Evolutionary conservation across 2,113 vertebrate genomes (phyloP).

Genomic region (Platysteira castanea): DNA sequence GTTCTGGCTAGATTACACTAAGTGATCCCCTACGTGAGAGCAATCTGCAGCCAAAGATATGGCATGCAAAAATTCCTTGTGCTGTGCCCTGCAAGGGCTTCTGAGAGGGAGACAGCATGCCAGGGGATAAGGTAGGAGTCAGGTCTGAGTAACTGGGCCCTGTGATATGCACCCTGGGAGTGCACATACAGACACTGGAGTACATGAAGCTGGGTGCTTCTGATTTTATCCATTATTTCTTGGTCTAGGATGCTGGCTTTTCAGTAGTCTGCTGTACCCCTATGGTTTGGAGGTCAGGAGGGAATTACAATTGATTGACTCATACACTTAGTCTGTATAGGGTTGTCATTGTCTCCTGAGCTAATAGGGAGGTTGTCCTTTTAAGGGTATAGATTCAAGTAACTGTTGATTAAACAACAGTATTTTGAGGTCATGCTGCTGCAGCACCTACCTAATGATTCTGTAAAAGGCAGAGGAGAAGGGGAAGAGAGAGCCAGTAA

Average conservation of each 20-base stretch:
- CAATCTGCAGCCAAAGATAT: neutral
- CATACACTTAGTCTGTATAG: neutral
- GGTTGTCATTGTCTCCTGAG: neutral
- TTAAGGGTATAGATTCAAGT: neutral
- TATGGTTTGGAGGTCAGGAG: neutral
- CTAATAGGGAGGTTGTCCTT: neutral
- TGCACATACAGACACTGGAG: no score
- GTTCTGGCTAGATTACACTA: neutral
- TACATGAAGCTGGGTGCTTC: neutral
- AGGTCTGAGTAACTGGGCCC: neutral
- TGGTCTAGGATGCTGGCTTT: neutral
- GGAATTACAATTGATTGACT: neutral
- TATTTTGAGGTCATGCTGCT: neutral
- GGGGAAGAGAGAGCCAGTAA: neutral
- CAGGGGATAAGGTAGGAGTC: neutral
- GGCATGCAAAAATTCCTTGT: neutral
- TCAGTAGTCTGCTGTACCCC: neutral
- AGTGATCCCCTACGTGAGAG: neutral
- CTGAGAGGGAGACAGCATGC: neutral
- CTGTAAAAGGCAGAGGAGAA: neutral
- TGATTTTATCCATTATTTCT: neutral
- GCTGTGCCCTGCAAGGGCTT: neutral
- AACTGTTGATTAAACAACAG: neutral
- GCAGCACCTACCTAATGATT: neutral
- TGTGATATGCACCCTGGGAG: neutral